A percentile compares a stretch with the other conserved stretches of the same genome.
Evolutionary conservation across 2,797 vertebrate species (phyloP).

Genomic region (Sebastes itinus): DNA sequence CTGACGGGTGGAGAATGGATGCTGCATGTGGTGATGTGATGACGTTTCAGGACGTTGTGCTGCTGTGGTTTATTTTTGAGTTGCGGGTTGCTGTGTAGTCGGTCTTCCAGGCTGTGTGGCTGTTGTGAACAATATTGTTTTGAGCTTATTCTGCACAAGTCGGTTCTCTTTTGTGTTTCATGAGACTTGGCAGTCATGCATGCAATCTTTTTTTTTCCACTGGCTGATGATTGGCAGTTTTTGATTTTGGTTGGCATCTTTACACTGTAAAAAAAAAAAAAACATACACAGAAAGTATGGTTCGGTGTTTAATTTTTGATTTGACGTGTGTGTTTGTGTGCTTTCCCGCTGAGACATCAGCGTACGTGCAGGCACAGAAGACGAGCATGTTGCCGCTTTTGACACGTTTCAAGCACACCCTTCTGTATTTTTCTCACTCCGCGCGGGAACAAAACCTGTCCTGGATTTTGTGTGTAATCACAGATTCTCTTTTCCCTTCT

Average conservation of each 20-base stretch:
- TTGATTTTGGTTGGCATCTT: conserved; percentile 38
- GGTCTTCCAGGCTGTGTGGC: conserved; percentile 20
- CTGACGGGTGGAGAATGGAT: conserved; percentile 37
- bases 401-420: conserved; percentile 31
- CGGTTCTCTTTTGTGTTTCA: conserved; percentile 27
- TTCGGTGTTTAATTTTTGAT: conserved; percentile 32
- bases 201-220: conserved; percentile 7
- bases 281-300: neutral
- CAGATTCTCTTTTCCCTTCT: conserved; percentile 51
- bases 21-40: conserved; percentile 70
- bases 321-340: conserved; percentile 15
- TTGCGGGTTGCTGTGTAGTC: conserved; percentile 42
- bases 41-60: conserved; percentile 38
- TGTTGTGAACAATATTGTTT: conserved; percentile 27
- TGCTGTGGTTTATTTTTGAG: conserved; percentile 56
- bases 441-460: conserved; percentile 49
- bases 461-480: conserved; percentile 57
- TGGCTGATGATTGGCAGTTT: conserved; percentile 27
- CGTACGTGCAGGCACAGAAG: conserved; percentile 10
- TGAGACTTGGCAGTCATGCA: conserved; percentile 47
- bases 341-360: conserved; percentile 16
- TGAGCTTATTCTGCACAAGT: conserved; percentile 45
- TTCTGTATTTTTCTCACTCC: conserved; percentile 40
- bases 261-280: neutral
- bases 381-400: conserved; percentile 37